These are phyloP conservation scores for Cercocebus atys DNA, from an alignment of 2,113 vertebrate genomes.

Conservation along the genomic window DNA sequence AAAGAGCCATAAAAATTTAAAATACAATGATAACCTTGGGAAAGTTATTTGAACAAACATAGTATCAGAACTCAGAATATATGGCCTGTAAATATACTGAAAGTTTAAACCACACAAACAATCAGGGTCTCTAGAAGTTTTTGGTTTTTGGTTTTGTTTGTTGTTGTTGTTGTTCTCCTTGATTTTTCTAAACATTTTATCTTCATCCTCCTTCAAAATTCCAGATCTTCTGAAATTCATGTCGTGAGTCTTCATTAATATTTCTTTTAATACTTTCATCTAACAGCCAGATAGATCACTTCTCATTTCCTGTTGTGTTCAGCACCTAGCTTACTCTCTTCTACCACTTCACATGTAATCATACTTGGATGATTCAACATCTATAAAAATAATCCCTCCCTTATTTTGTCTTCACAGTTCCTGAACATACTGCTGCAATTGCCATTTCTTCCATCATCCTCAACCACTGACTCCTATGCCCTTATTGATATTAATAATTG, in stretches of 20 bases:
- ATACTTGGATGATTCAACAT: not conserved
- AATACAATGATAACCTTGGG: not conserved
- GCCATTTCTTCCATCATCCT: not conserved
- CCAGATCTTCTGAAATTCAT: not conserved
- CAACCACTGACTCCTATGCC: not conserved
- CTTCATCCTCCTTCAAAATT: not conserved
- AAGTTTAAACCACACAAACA: not conserved
- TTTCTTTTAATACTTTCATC: not conserved
- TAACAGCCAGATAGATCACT: not conserved
- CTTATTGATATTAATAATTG: not conserved
- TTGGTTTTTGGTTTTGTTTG: too few species aligned
- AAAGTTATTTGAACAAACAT: slow-evolving; percentile 1
- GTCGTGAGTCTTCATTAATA: not conserved
- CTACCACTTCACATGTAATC: not conserved
- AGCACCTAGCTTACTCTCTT: not conserved
- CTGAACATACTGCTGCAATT: not conserved
- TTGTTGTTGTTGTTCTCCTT: not conserved
- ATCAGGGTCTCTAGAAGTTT: not conserved
- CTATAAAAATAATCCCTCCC: not conserved
- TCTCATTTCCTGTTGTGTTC: not conserved
- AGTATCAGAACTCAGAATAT: not conserved
- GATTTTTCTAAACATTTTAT: not conserved
- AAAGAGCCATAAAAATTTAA: not conserved
- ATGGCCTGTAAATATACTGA: not conserved
- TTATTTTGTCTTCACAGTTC: not conserved